Base-by-base conservation (phyloP, 1,140 invertebrate genomes). In the Dufourea novaeangliae region DNA sequence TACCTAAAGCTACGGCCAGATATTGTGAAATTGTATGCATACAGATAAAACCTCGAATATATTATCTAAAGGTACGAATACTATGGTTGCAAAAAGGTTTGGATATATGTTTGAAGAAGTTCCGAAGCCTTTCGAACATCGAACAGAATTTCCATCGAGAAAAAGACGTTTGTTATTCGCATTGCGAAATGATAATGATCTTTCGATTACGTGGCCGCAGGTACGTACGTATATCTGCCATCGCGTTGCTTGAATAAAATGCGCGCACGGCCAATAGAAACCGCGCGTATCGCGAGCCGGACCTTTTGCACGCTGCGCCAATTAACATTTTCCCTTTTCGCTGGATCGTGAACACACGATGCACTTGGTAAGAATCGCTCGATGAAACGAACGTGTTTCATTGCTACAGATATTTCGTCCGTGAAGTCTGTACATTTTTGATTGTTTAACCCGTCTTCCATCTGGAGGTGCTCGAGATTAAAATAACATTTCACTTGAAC, bases 101-200 rank as follows among this genome's bases (percentile, higher is more conserved):
- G n/a, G n/a, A n/a, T n/a, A n/a, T n/a, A n/a, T n/a, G 41, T 39
- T 54, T 73, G 52, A 64, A 52, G 56, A 17, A 11, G 17, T 14
- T 4, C 5, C 17, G n/a, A 44, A 61, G 1, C 17, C 22, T 46
- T 17, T 32, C 17, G 25, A 57, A 61, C 52, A 52, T 41, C 39
- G 25, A 50, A 46, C 10, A 59, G n/a, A 44, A 52, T 78, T 64
- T 74, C 8, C 70, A 4, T 27, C 20, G 22, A 82, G 32, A 32
- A 27, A 27, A 78, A 69, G 64, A 72, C 57, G 39, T 74, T 74
- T 66, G 34, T 20, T 46, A 54, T 46, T 22, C 37, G 44, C 62
- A n/a, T 82, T 79, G 75, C 75, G 81, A 83, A 82, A 83, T 78
- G 59, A 78, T 83, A 78, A 83, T 69, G 63, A 83, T 83, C 59